Percentiles rank a stretch among this genome's conserved stretches.
These are phyloP conservation scores for Hylaea fasciaria DNA, from an alignment of 2,888 invertebrate species.

Conservation along the genomic window DNA sequence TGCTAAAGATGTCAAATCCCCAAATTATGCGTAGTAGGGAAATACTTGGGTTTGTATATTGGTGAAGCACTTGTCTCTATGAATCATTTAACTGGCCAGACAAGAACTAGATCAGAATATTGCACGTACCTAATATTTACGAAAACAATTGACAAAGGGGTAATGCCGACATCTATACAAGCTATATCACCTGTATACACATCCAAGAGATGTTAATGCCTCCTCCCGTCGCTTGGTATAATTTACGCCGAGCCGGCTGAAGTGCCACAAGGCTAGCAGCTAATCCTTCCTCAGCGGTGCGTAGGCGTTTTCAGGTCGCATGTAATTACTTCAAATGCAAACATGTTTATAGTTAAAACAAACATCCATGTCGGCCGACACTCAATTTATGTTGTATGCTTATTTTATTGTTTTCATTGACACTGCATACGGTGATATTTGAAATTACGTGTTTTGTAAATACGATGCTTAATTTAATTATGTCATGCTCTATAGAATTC, in stretches of 20 bases:
- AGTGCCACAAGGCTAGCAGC: conserved; percentile 1
- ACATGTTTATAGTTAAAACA: conserved; percentile 16
- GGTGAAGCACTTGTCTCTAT: no score
- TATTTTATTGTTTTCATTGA: conserved; percentile 34
- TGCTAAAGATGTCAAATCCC: no score
- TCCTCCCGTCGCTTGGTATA: conserved; percentile 2
- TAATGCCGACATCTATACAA: not conserved
- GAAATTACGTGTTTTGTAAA: conserved; percentile 8
- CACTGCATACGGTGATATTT: conserved; percentile 16
- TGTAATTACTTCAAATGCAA: conserved; percentile 24
- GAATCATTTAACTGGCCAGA: no score
- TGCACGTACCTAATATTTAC: not conserved
- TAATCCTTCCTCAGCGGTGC: conserved; percentile 7
- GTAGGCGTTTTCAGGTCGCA: conserved; percentile 9
- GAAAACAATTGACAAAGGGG: not conserved
- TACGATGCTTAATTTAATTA: no score
- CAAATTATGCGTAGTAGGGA: no score
- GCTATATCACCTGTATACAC: not conserved
- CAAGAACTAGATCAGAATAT: not conserved
- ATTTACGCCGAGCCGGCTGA: not conserved
- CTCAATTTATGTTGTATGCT: conserved; percentile 29
- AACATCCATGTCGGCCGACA: conserved; percentile 25
- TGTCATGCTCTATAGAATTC: no score
- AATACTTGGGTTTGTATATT: no score
- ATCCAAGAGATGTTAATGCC: not conserved